A percentile compares a stretch with the other conserved stretches of the same genome.
Evolutionary conservation across 2,888 invertebrate genomes (phyloP).

Genomic region (Eupithecia exiguata): DNA sequence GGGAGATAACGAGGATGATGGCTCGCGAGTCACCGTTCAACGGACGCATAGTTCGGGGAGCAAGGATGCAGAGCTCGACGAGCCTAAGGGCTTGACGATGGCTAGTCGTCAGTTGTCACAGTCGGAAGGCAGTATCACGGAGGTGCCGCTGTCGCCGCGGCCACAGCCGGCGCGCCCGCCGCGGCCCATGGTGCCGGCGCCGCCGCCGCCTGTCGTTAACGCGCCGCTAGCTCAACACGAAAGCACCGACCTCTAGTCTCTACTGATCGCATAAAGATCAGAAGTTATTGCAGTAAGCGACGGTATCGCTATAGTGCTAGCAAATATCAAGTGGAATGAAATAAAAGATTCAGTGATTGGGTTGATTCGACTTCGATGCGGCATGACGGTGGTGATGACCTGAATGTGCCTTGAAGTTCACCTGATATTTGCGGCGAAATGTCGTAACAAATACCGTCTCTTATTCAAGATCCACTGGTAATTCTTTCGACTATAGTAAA

Average conservation of each 20-base stretch:
- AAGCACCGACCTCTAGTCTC: slow-evolving; percentile 52
- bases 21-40: slow-evolving; percentile 68
- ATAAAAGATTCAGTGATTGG: not conserved
- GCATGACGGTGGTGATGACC: slow-evolving; percentile 2
- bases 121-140: slow-evolving; percentile 85
- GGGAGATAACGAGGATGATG: slow-evolving; percentile 53
- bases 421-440: slow-evolving; percentile 9
- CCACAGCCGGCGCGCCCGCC: slow-evolving; percentile 65
- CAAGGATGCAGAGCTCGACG: slow-evolving; percentile 74
- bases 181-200: slow-evolving; percentile 65
- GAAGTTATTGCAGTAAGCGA: not conserved
- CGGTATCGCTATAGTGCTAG: not conserved
- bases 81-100: slow-evolving; percentile 65
- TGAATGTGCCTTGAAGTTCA: slow-evolving; percentile 12
- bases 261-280: not conserved
- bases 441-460: not conserved
- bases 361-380: not conserved
- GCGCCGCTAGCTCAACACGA: slow-evolving; percentile 55
- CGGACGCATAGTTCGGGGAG: slow-evolving; percentile 78
- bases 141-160: slow-evolving; percentile 74
- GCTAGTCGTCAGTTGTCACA: slow-evolving; percentile 80
- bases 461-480: not conserved
- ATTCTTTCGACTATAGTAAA: not conserved
- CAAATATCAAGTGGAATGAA: slow-evolving; percentile 6
- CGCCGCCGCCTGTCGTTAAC: slow-evolving; percentile 52